A percentile compares a stretch with the other conserved stretches of the same genome.
These are phyloP conservation scores for Diabrotica balteata DNA, from an alignment of 2,888 invertebrate species.

Conservation along the genomic window DNA sequence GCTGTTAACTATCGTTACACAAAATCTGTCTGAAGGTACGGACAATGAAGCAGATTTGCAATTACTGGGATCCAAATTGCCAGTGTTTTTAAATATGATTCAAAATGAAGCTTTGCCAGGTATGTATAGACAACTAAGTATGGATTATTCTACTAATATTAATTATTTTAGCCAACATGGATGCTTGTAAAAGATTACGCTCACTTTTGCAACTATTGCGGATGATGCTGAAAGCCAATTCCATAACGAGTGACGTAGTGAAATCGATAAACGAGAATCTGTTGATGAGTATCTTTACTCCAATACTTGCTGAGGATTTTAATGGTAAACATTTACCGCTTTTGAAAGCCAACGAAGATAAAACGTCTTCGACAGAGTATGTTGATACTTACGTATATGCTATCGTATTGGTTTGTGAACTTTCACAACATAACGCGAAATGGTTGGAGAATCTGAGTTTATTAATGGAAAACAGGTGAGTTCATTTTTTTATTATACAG, in stretches of 20 bases:
- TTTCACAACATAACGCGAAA: slow-evolving; percentile 58
- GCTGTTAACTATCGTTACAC: slow-evolving; percentile 58
- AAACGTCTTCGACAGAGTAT: slow-evolving; percentile 53
- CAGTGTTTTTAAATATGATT: slow-evolving; percentile 58
- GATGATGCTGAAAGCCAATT: slow-evolving; percentile 28
- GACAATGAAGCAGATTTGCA: slow-evolving; percentile 49
- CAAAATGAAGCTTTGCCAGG: slow-evolving; percentile 45
- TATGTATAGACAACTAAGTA: neutral
- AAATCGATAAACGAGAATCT: slow-evolving; percentile 56
- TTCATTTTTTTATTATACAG: neutral
- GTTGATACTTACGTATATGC: slow-evolving; percentile 62
- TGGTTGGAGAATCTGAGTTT: slow-evolving; percentile 61
- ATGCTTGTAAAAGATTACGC: slow-evolving; percentile 52
- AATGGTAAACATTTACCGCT: slow-evolving; percentile 26
- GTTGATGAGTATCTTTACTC: slow-evolving; percentile 58
- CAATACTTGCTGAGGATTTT: slow-evolving; percentile 54
- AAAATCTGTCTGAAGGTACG: slow-evolving; percentile 49
- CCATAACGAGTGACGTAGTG: slow-evolving; percentile 53
- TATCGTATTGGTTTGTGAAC: slow-evolving; percentile 61
- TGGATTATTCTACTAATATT: no score
- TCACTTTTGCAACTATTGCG: slow-evolving; percentile 58
- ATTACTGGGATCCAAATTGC: slow-evolving; percentile 53
- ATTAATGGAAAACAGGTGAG: slow-evolving; percentile 56
- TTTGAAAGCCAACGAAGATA: slow-evolving; percentile 36
- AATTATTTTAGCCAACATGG: slow-evolving; percentile 27